Evolutionary conservation across 2,888 invertebrate species (phyloP).

Genomic region (Anthophora plumipes): DNA sequence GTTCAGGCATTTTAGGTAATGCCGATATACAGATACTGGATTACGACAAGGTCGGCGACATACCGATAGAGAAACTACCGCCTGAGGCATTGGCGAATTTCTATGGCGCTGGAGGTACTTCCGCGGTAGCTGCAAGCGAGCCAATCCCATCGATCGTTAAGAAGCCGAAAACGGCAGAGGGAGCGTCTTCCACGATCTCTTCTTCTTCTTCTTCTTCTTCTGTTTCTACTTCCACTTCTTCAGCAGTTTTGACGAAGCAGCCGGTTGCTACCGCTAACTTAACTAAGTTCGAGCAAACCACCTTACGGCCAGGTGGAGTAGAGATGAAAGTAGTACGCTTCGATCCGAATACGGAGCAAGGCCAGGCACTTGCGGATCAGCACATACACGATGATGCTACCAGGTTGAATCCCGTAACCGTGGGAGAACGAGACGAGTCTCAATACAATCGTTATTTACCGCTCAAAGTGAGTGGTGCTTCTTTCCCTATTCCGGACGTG

Average conservation of each 20-base stretch:
- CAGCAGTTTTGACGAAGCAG: conserved; percentile 64
- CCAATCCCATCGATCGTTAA: conserved; percentile 89
- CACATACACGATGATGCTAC: conserved; percentile 91
- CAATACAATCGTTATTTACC: conserved; percentile 94
- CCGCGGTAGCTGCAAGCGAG: conserved; percentile 88
- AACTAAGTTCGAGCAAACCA: conserved; percentile 83
- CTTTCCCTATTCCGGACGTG: conserved; percentile 93
- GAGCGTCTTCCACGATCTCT: conserved; percentile 41
- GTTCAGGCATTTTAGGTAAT: conserved; percentile 94
- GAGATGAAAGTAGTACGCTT: conserved; percentile 95
- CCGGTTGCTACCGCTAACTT: conserved; percentile 31
- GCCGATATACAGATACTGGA: conserved; percentile 95
- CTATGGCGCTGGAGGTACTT: conserved; percentile 92
- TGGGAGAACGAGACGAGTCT: conserved; percentile 86
- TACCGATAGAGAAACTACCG: conserved; percentile 92
- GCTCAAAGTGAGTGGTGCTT: conserved; percentile 93
- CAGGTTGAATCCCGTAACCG: conserved; percentile 90
- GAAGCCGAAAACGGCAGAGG: conserved; percentile 71
- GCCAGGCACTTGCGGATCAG: conserved; percentile 89
- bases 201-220: conserved; percentile 32
- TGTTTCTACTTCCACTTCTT: conserved; percentile 24
- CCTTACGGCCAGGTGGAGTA: conserved; percentile 86
- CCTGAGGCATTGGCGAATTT: conserved; percentile 95
- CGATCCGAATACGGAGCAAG: conserved; percentile 90
- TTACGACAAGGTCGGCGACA: conserved; percentile 95